Evolutionary conservation across 2,888 invertebrate genomes (phyloP).

Genomic region (Arrhopalites spinosus): DNA sequence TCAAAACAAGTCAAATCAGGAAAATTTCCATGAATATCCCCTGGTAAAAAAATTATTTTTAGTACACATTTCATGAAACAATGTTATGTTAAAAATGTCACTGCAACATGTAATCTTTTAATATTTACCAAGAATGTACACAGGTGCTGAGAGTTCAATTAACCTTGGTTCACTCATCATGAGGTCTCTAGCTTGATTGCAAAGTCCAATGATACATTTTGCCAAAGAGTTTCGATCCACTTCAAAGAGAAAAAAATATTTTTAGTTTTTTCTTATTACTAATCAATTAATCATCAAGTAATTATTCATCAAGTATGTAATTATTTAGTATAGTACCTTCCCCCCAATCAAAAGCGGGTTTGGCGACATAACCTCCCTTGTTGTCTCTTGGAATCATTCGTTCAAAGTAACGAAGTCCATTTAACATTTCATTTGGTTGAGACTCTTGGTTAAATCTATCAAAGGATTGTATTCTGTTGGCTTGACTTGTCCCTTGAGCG

Average conservation of each 20-base stretch:
- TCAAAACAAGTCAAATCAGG: constrained; percentile 72
- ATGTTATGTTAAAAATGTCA: background rate
- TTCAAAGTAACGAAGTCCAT: constrained; percentile 64
- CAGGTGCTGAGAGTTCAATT: constrained; percentile 64
- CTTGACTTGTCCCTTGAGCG: constrained; percentile 51
- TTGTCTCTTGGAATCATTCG: constrained; percentile 46
- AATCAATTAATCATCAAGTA: too few relatives aligned
- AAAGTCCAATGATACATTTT: constrained; percentile 64
- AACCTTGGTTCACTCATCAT: constrained; percentile 64
- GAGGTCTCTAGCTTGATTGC: constrained; percentile 62
- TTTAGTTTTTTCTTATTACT: too few relatives aligned
- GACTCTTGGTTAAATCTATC: constrained; percentile 65
- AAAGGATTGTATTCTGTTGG: constrained; percentile 61
- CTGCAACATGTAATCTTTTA: background rate
- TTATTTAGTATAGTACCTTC: too few relatives aligned
- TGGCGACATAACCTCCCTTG: constrained; percentile 58
- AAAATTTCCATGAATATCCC: constrained; percentile 78
- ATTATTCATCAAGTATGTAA: too few relatives aligned
- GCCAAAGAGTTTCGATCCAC: constrained; percentile 61
- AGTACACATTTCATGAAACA: background rate
- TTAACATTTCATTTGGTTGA: constrained; percentile 66
- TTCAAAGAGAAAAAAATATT: too few relatives aligned
- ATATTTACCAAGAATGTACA: constrained; percentile 65
- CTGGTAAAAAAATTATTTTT: constrained; percentile 60
- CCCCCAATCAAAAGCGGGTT: constrained; percentile 58